Evolutionary conservation across 2,888 invertebrate genomes (phyloP).

Genomic region (Oxystoma pomonae): DNA sequence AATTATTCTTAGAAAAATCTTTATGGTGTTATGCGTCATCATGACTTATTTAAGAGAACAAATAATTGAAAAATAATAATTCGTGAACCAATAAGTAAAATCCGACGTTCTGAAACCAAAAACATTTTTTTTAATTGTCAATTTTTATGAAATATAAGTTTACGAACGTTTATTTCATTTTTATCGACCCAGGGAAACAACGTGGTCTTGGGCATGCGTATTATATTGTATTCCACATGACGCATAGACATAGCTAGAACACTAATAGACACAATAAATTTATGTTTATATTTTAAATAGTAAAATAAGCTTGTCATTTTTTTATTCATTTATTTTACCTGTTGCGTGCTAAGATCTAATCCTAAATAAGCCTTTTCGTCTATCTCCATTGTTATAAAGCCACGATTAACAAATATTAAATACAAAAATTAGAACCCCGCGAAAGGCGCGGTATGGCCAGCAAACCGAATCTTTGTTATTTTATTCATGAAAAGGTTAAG

Average conservation of each 20-base stretch:
- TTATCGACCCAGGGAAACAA: not conserved
- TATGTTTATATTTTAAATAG: not conserved
- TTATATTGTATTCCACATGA: not conserved
- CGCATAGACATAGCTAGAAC: not conserved
- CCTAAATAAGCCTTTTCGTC: slow-evolving; percentile 62
- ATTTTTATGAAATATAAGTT: too few species aligned
- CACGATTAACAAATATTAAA: not conserved
- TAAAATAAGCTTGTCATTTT: not conserved
- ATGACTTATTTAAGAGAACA: too few species aligned
- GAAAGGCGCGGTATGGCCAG: not conserved
- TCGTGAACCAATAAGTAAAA: too few species aligned
- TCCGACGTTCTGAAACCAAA: too few species aligned
- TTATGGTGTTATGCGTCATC: too few species aligned
- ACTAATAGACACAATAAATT: not conserved
- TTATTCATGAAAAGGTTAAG: not conserved
- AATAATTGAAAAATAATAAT: too few species aligned
- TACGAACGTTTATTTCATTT: too few species aligned
- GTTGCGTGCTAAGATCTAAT: slow-evolving; percentile 84
- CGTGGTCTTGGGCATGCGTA: not conserved
- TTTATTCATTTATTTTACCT: slow-evolving; percentile 52
- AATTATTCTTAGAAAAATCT: too few species aligned
- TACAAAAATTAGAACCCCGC: not conserved
- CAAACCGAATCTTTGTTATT: not conserved
- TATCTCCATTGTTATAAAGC: not conserved
- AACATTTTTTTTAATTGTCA: too few species aligned